Conservation (phyloP, 2,113 vertebrate genomes). For the Seriola aureovittata region DNA sequence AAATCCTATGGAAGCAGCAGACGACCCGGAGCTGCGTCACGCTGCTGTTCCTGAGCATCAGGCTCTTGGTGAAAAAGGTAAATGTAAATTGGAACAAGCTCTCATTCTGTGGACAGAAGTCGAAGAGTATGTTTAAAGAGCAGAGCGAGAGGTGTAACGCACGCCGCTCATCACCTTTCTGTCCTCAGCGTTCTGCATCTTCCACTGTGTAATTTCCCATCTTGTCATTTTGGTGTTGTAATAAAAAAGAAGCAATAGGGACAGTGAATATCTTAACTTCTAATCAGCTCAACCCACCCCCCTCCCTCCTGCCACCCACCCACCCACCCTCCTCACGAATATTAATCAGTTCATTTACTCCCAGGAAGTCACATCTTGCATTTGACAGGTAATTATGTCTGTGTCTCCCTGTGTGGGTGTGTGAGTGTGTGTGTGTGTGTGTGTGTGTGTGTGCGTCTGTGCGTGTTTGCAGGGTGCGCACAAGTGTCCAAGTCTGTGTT, state of each 20-base stretch:
- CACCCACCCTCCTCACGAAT: slow-evolving; percentile 48
- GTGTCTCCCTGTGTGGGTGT: not conserved
- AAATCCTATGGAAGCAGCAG: slow-evolving; percentile 7
- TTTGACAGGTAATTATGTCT: slow-evolving; percentile 81
- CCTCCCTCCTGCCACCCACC: not conserved
- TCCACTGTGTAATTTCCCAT: slow-evolving; percentile 47
- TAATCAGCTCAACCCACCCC: slow-evolving; percentile 47
- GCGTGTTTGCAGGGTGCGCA: not conserved
- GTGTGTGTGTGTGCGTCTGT: not conserved
- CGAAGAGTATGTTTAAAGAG: not conserved
- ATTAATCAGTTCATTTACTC: slow-evolving; percentile 80
- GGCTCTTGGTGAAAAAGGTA: not conserved
- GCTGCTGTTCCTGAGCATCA: slow-evolving; percentile 3
- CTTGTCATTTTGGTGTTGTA: slow-evolving; percentile 49
- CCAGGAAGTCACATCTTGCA: slow-evolving; percentile 69
- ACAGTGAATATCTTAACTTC: slow-evolving; percentile 69
- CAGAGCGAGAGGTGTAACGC: not conserved
- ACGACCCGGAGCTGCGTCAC: slow-evolving; percentile 8
- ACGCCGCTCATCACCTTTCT: not conserved
- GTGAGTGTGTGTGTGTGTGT: not conserved
- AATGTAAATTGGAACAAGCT: slow-evolving; percentile 18
- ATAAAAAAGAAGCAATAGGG: slow-evolving; percentile 56
- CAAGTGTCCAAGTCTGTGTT: not conserved
- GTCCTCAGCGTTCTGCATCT: slow-evolving; percentile 25
- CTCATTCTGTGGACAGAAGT: slow-evolving; percentile 5